phyloP scores from a whole-genome alignment of 2,113 vertebrate species.

The Tetrax tetrax region DNA sequence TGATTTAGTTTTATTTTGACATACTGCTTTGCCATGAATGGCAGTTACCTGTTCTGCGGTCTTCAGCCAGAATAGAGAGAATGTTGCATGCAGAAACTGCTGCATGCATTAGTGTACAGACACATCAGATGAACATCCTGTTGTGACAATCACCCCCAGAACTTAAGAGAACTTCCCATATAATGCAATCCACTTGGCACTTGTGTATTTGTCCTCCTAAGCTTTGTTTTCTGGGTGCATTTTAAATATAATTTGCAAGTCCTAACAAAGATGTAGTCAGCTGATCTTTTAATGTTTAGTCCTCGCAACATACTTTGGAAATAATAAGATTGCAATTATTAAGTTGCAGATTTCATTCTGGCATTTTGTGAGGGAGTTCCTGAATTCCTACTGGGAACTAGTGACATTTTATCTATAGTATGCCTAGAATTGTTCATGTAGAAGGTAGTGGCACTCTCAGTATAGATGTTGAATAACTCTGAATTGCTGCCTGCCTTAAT shows the following conservation, averaged over 20 bases:
- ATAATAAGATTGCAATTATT: neutral
- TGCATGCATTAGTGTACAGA: neutral
- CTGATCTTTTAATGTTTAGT: neutral
- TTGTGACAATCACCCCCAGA: neutral
- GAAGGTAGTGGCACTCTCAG: neutral
- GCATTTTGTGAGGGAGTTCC: neutral
- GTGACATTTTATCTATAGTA: neutral
- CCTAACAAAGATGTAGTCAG: neutral
- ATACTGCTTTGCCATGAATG: neutral
- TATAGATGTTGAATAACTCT: neutral
- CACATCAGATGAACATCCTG: neutral
- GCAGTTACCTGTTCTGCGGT: neutral
- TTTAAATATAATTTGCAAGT: neutral
- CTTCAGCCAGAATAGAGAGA: neutral
- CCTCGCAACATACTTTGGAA: neutral
- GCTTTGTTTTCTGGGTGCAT: neutral
- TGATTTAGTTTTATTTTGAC: neutral
- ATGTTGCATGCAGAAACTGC: neutral
- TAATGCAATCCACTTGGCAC: neutral
- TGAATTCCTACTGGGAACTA: neutral
- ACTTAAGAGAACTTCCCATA: neutral
- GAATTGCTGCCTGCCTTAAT: neutral
- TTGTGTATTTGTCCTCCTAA: neutral
- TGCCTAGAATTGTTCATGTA: neutral
- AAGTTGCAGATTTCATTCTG: neutral